phyloP scores from a whole-genome alignment of 2,888 invertebrate species.

The Corbicula japonica region DNA sequence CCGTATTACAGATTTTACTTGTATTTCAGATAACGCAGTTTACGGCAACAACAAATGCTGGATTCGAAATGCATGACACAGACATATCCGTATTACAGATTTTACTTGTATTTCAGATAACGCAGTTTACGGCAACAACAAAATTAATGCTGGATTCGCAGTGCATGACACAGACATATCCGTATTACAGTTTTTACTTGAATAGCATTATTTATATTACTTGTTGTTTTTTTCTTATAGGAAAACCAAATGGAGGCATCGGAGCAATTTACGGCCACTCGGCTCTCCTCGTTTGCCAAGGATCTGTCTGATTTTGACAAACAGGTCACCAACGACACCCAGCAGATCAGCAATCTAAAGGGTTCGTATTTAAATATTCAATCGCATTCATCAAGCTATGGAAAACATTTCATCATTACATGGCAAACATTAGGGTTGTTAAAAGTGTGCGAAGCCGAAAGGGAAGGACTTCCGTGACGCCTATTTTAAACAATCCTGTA shows the following conservation, averaged over 20 bases:
- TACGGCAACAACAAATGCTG: background rate
- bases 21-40: too few relatives aligned
- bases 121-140: background rate
- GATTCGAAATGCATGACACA: background rate
- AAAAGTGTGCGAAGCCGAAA: background rate
- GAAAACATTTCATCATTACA: background rate
- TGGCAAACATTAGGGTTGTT: background rate
- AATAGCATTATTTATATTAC: background rate
- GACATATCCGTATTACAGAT: background rate
- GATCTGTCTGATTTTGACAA: background rate
- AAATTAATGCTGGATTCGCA: background rate
- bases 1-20: too few relatives aligned
- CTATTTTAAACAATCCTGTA: background rate
- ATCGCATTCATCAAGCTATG: background rate
- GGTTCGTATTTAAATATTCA: background rate
- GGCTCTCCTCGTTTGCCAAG: background rate
- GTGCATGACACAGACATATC: background rate
- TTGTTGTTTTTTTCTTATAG: background rate
- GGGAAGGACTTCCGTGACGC: background rate
- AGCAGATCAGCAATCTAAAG: background rate
- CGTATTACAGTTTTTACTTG: background rate
- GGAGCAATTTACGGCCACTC: conserved; percentile 9
- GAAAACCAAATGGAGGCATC: background rate
- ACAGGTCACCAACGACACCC: background rate
- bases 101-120: background rate